These are phyloP conservation scores for Pocillopora meandrina DNA, from an alignment of 92 coral and sea anemone species.

Conservation along the genomic window DNA sequence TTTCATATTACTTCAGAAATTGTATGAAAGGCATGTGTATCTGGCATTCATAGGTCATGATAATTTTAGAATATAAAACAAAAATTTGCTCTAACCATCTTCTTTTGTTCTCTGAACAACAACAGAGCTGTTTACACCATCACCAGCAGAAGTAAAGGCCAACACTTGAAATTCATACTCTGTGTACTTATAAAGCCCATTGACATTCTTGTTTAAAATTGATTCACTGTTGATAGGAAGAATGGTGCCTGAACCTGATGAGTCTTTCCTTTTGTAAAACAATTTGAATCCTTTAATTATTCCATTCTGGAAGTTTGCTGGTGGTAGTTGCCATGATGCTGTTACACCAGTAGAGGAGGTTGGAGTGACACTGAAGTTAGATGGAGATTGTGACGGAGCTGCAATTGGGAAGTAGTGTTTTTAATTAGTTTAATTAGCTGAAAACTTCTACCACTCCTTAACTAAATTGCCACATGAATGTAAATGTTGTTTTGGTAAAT, in stretches of 20 bases:
- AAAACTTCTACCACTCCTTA: not conserved
- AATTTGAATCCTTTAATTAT: slow-evolving; percentile 33
- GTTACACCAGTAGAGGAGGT: slow-evolving; percentile 16
- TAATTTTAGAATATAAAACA: too few relatives aligned
- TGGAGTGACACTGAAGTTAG: not conserved
- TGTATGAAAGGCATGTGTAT: too few relatives aligned
- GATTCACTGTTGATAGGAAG: not conserved
- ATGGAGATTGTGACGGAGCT: slow-evolving; percentile 3
- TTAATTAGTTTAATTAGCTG: not conserved
- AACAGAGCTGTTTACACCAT: not conserved
- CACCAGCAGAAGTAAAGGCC: slow-evolving; percentile 24
- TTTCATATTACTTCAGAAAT: too few relatives aligned
- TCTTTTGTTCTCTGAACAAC: not conserved
- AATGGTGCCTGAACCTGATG: not conserved
- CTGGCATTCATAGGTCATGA: too few relatives aligned
- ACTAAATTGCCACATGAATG: not conserved
- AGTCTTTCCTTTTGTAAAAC: not conserved
- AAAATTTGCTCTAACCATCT: not conserved
- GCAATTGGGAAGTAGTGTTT: not conserved
- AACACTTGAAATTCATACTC: slow-evolving; percentile 38
- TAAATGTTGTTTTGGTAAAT: too few relatives aligned
- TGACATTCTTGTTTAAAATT: not conserved
- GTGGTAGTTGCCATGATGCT: slow-evolving; percentile 24
- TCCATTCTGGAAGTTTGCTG: slow-evolving; percentile 20
- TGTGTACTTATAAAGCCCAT: slow-evolving; percentile 31